A percentile compares a stretch with the other conserved stretches of the same genome.
Conservation (phyloP, 2,888 invertebrate species). For the Habrosyne pyritoides region DNA sequence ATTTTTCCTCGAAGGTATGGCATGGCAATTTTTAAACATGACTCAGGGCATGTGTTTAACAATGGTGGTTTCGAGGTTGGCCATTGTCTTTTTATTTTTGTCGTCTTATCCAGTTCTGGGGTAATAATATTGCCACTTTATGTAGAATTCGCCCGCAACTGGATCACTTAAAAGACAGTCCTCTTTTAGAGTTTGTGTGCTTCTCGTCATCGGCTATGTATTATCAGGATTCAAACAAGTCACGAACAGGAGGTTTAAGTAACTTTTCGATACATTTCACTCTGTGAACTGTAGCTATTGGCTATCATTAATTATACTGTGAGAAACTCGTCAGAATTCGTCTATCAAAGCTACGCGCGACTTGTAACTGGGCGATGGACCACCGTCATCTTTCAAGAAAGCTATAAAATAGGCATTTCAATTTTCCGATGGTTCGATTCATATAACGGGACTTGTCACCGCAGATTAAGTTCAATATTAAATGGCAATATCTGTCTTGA, state of each 20-base stretch:
- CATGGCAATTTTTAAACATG: slow-evolving; percentile 20
- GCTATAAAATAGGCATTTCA: not conserved
- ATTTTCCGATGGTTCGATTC: not conserved
- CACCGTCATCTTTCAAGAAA: not conserved
- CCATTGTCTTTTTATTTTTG: slow-evolving; percentile 24
- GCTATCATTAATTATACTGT: no score
- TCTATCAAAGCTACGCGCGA: not conserved
- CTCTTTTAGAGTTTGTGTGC: no score
- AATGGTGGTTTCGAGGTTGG: slow-evolving; percentile 21
- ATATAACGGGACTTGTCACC: not conserved
- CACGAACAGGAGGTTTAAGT: not conserved
- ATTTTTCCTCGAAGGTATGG: slow-evolving; percentile 22
- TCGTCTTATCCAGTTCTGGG: slow-evolving; percentile 14
- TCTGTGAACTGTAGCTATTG: no score
- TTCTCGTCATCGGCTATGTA: no score
- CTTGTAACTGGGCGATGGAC: not conserved
- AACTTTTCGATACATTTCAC: not conserved
- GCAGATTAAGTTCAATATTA: slow-evolving; percentile 1
- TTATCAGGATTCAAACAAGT: no score
- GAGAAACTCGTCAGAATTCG: not conserved
- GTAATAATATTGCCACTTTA: not conserved
- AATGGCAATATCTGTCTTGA: not conserved
- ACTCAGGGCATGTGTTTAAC: slow-evolving; percentile 27
- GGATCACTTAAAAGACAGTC: no score
- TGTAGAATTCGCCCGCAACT: not conserved